Base-by-base conservation (phyloP, 2,888 invertebrate species). In the Carabus problematicus region DNA sequence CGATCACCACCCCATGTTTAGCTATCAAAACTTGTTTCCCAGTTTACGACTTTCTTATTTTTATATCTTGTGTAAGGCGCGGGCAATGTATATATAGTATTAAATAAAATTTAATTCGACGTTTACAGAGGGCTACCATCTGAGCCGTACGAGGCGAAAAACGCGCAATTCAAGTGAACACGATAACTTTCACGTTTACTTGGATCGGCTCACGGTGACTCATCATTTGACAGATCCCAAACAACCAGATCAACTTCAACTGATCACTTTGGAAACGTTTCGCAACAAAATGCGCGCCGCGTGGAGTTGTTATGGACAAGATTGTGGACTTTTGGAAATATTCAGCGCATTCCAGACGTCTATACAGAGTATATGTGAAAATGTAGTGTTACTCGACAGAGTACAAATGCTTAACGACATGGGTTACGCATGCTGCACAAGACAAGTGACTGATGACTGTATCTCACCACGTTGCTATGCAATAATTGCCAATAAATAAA, bases 391-490 rank as follows among this genome's bases (percentile, higher is more conserved):
- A 2, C 77, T 84, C 64, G 88, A 88, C 77, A 82, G 86, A 70
- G 76, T 86, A 16, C 82, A 82, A 72, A 85, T 80, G 76, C 78
- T 87, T 70, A 77, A 77, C 52, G 78, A 79, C 59, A 75, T 76
- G n/a, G 78, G 81, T 14, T 64, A 82, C 74, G 79, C 76, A 75
- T 86, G 79, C 80, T 81, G 78, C 60, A 84, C 85, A 73, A 84
- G 85, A 74, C 87, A 86, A 79, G 84, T 90, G 70, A 84, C 88
- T 70, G 82, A 89, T 77, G 87, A 87, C 72, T 80, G 79, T 68
- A 80, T 87, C 73, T 91, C 91, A n/a, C 90, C 91, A 0, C 83
- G 90, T 75, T 89, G 89, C 79, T 83, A 85, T 74, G 89, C 86
- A 42, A 79, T 90, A 72, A 76, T 88, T 72, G 87, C 86, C 66